Base-by-base conservation (phyloP, 2,797 vertebrate genomes). In the Scomberomorus guttatus region DNA sequence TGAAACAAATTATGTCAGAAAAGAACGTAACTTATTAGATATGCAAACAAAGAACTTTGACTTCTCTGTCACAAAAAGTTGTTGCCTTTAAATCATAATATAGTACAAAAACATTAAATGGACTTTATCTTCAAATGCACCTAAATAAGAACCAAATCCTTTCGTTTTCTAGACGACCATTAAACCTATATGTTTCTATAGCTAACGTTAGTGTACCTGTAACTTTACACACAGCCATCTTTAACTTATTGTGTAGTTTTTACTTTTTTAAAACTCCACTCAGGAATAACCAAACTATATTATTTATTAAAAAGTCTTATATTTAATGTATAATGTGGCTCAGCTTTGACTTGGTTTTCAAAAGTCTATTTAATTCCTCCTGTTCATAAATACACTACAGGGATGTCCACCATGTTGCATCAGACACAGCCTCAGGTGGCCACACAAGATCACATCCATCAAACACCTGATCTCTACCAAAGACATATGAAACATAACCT, bases 321-420 rank as follows among this genome's bases (percentile, higher is more conserved):
- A 80, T 84, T 69, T 74, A 60, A 82, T 71, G 72, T 37, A 64
- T 82, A 63, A 83, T 69, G 51, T 64, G 29, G 44, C 64, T 74
- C 25, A 74, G 75, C 64, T 79, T 83, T 79, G 71, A 82, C 76
- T 70, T 57, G 81, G 57, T 81, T 87, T 91, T 88, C 61, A 82
- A 82, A 86, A 76, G 81, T 82, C 52, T 71, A 54, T 88, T 87
- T 83, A 86, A 90, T 86, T 80, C 75, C 79, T 84, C 77, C 60
- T 62, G 72, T 84, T 90, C 81, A 78, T 90, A 82, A 90, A 88
- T 79, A 79, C 79, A 84, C 82, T 86, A 72, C 70, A 74, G 85
- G 84, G 81, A 92, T 93, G 92, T 94, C 89, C 91, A 91, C 84
- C 83, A 54, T 58, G 62, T 94, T 95, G 90, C 93, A 92, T 94